Base-by-base conservation (phyloP, 2,888 invertebrate species). In the Drosophila engyochracea region DNA sequence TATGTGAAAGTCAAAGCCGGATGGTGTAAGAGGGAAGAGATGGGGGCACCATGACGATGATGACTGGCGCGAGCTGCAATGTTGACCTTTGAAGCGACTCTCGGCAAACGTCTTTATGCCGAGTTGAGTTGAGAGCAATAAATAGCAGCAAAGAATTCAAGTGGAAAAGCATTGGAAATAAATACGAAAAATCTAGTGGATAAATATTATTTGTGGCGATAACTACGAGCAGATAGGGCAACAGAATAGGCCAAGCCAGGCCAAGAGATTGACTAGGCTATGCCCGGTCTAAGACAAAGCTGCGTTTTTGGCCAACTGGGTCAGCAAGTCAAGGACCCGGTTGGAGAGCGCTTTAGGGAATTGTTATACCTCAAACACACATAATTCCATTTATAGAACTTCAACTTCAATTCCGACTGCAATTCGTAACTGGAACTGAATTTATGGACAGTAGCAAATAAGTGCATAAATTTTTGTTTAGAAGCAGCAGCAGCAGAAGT, bases 291-390 rank as follows among this genome's bases (percentile, higher is more conserved):
- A 66, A 81, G 77, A 83, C 85, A 84, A 87, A 82, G 83, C 47
- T 25, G 74, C 67, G 70, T 52, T 47, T 16, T 31, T 19, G 68
- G 66, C 76, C 89, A 87, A 90, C 67, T 90, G 77, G 89, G 87
- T 87, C 89, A 87, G 91, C 87, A 63, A 87, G 89, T 89, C 87
- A 90, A 89, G 87, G 87, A 90, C 90, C 90, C 75, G 72, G 64
- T 52, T 69, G 57, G 68, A 82, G 69, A 74, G 71, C 70, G 70
- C 82, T 66, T 67, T 58, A 74, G 89, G 74, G 72, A 85, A 71
- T 75, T 61, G 33, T 60, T 39, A n/a, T 60, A 37, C 58, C 44
- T 28, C 70, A 70, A 33, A 33, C 54, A 51, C 52, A 61, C 60
- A 54, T 35, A 70, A 65, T 65, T 57, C 79, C 82, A 74, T 80